Evolutionary conservation across 1,140 invertebrate species (phyloP).

Genomic region (Pseudoatta argentina): DNA sequence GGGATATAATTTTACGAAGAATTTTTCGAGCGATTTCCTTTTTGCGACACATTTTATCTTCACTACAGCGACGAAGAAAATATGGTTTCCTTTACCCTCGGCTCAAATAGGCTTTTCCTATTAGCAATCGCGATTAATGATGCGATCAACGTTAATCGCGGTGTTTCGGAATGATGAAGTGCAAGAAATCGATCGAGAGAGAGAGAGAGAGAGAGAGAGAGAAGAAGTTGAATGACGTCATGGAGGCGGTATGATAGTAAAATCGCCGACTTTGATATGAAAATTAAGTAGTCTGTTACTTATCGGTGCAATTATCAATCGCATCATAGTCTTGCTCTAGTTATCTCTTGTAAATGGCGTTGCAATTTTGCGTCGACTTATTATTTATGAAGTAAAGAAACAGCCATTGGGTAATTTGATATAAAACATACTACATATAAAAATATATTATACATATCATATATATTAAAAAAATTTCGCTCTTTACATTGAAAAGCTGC

Average conservation of each 20-base stretch:
- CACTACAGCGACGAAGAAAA: not conserved
- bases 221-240: not conserved
- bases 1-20: conserved; percentile 2
- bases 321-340: conserved; percentile 6
- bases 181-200: conserved; percentile 11
- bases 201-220: conserved; percentile 5
- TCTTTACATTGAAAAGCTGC: not conserved
- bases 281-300: conserved; percentile 18
- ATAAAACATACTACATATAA: not conserved
- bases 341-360: not conserved
- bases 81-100: not conserved
- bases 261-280: not conserved
- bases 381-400: not conserved
- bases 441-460: not conserved
- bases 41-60: conserved; percentile 17
- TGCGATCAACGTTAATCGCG: conserved; percentile 35
- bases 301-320: conserved; percentile 26
- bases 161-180: not conserved
- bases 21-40: not conserved
- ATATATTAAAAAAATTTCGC: not conserved
- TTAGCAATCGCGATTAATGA: conserved; percentile 52
- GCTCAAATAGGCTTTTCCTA: conserved; percentile 27
- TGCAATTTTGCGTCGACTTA: not conserved
- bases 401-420: conserved; percentile 1
- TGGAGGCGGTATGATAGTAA: not conserved